Conservation (phyloP, 2,797 vertebrate species). For the Chiloscyllium punctatum region DNA sequence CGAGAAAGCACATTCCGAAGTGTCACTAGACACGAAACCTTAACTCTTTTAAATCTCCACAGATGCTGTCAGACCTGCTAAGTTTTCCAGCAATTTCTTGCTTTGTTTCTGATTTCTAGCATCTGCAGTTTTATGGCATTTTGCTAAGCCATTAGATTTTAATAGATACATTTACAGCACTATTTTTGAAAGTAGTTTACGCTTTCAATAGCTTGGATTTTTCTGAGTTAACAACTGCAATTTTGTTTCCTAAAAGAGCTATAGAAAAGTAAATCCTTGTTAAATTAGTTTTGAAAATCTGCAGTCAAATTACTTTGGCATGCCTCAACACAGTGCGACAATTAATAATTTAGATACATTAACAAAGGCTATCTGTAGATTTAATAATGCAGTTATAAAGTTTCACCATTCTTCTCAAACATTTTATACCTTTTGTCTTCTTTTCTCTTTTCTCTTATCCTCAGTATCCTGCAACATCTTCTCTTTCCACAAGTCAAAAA, state of each 20-base stretch:
- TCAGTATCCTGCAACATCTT: conserved; percentile 98
- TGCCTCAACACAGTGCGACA: conserved; percentile 11
- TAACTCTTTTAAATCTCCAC: too few relatives aligned
- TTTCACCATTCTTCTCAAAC: not conserved
- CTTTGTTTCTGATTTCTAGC: too few relatives aligned
- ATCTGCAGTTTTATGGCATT: too few relatives aligned
- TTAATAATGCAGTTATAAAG: not conserved
- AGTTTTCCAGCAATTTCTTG: too few relatives aligned
- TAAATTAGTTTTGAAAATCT: not conserved
- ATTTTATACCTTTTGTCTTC: conserved; percentile 81
- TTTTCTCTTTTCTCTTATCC: conserved; percentile 97
- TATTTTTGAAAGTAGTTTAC: not conserved
- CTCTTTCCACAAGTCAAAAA: conserved; percentile 97
- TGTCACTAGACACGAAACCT: too few relatives aligned
- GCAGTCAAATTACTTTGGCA: conserved; percentile 16
- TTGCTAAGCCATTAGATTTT: not conserved
- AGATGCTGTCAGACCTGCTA: too few relatives aligned
- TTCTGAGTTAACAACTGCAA: not conserved
- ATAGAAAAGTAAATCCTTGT: not conserved
- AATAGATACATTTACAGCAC: not conserved
- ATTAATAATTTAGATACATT: conserved; percentile 40
- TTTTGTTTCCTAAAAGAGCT: not conserved
- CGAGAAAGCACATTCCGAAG: too few relatives aligned
- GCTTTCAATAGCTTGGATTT: not conserved
- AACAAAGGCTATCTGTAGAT: not conserved